Conservation (phyloP, 35 echinoderm and acorn worm species). For the Heliocidaris erythrogramma region DNA sequence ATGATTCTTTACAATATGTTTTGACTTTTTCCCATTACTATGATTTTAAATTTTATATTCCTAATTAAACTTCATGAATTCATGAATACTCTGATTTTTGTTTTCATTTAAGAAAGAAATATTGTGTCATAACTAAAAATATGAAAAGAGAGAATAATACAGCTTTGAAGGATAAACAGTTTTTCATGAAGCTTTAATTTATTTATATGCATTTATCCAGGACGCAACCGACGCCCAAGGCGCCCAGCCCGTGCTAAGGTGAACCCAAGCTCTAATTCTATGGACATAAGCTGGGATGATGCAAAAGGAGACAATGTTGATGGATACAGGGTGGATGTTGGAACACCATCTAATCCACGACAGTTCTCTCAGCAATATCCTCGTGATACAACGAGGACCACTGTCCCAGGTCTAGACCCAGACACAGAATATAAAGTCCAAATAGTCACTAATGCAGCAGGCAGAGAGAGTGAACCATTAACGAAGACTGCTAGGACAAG, state of each 20-base stretch:
- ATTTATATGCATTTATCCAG: background rate
- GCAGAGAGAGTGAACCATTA: constrained; percentile 28
- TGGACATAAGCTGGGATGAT: background rate
- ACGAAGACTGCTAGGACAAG: background rate
- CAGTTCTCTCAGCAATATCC: background rate
- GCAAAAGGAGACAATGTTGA: constrained; percentile 4
- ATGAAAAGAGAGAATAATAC: too few species aligned
- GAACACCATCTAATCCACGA: background rate
- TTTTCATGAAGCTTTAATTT: background rate
- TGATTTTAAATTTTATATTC: too few species aligned
- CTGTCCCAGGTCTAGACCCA: background rate
- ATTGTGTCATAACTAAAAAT: too few species aligned
- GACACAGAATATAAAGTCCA: constrained; percentile 5
- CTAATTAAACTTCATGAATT: too few species aligned
- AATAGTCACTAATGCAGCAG: background rate
- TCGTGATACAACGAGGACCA: background rate
- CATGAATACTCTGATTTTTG: too few species aligned
- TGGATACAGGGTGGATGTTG: background rate
- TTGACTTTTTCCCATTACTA: too few species aligned
- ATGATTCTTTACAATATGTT: too few species aligned
- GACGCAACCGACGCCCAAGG: background rate
- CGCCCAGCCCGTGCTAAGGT: background rate
- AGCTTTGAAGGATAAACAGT: background rate
- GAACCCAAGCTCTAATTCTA: constrained; percentile 1
- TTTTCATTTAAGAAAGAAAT: too few species aligned